Percentiles rank a stretch among this genome's conserved stretches.
Evolutionary conservation across 2,888 invertebrate species (phyloP).

Genomic region (Dryocosmus kuriphilus): DNA sequence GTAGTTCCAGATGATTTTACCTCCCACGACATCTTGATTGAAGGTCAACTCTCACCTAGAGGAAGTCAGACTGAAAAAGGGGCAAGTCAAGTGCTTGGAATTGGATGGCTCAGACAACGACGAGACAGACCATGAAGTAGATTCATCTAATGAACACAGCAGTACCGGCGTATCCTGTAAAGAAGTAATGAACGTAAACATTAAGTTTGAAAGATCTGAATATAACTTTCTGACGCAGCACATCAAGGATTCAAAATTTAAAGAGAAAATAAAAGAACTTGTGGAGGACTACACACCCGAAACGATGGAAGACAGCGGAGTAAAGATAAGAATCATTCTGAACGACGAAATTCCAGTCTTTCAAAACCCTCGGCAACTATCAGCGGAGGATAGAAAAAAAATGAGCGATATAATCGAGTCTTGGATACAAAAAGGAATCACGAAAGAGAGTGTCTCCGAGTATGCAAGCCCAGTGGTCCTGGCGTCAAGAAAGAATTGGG

Average conservation of each 20-base stretch:
- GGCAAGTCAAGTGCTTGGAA: no score
- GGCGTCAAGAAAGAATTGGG: constrained; percentile 57
- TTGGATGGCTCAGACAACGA: no score
- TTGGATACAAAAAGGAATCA: constrained; percentile 57
- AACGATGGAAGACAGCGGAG: constrained; percentile 46
- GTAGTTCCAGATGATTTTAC: constrained; percentile 17
- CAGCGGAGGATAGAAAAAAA: no score
- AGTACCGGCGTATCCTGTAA: no score
- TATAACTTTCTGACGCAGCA: background rate
- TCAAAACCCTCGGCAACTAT: constrained; percentile 54
- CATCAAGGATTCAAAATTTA: background rate
- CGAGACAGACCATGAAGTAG: no score
- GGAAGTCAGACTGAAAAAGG: no score
- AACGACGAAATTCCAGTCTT: constrained; percentile 55
- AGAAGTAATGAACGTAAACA: no score
- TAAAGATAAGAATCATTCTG: constrained; percentile 55
- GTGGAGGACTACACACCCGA: constrained; percentile 46
- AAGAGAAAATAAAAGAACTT: no score
- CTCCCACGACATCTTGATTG: constrained; percentile 11
- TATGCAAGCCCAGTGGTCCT: constrained; percentile 60
- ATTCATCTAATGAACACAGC: no score
- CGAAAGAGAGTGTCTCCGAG: constrained; percentile 54
- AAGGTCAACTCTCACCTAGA: background rate
- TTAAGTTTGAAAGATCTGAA: no score
- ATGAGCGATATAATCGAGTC: constrained; percentile 55